Conservation (phyloP, 2,113 vertebrate species). For the Oriolus oriolus region DNA sequence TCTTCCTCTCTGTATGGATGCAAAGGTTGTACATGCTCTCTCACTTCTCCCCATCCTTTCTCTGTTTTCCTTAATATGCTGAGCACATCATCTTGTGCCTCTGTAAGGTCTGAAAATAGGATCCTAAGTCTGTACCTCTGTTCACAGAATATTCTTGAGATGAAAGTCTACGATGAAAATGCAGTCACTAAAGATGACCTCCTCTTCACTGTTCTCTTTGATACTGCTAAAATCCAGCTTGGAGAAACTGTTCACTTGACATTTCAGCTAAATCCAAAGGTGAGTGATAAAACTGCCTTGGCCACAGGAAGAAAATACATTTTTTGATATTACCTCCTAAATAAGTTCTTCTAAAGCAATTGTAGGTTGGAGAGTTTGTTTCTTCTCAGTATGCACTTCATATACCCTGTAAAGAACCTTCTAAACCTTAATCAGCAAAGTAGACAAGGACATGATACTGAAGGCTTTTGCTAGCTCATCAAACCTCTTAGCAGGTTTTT, state of each 20-base stretch:
- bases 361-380: not conserved
- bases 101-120: not conserved
- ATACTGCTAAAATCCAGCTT: constrained; percentile 67
- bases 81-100: not conserved
- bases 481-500: not conserved
- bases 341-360: not conserved
- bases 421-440: not conserved
- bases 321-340: not conserved
- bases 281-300: not conserved
- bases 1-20: not conserved
- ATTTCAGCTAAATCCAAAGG: constrained; percentile 42
- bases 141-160: constrained; percentile 74
- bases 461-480: not conserved
- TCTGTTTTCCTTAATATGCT: not conserved
- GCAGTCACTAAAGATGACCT: constrained; percentile 47
- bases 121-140: not conserved
- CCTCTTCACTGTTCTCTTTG: constrained; percentile 67
- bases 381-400: not conserved
- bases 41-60: not conserved
- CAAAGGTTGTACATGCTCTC: not conserved
- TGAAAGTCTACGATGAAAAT: constrained; percentile 72
- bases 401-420: not conserved
- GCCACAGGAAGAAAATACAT: not conserved
- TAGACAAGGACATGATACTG: not conserved
- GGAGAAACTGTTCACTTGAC: constrained; percentile 23